Conservation (phyloP, 2,113 vertebrate genomes). For the Regulus satrapa region DNA sequence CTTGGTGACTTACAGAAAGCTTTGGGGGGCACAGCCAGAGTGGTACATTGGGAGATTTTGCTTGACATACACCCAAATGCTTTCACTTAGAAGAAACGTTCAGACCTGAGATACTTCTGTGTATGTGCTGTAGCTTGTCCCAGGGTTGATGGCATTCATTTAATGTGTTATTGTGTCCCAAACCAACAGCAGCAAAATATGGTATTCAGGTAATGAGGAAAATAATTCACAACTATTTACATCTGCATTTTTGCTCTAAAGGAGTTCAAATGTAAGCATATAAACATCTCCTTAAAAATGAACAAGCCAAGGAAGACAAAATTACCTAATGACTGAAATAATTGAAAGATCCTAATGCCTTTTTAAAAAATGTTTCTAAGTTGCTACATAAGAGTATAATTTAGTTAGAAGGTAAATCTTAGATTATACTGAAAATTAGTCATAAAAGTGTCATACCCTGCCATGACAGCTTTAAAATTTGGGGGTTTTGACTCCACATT, state of each 20-base stretch:
- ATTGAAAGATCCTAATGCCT: not conserved
- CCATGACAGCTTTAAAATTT: not conserved
- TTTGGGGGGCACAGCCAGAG: not conserved
- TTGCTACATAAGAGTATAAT: not conserved
- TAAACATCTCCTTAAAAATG: not conserved
- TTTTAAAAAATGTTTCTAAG: not conserved
- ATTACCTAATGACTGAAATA: not conserved
- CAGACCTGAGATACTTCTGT: not conserved
- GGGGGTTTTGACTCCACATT: not conserved
- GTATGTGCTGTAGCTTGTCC: not conserved
- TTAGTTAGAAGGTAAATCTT: not conserved
- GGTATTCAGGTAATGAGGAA: not conserved
- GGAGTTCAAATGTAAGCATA: not conserved
- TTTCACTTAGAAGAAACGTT: not conserved
- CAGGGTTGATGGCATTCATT: not conserved
- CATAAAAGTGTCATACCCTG: not conserved
- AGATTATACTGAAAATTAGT: not conserved
- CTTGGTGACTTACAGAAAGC: slow-evolving; percentile 3
- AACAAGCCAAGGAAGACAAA: not conserved
- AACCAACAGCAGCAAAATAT: not conserved
- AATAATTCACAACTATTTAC: not conserved
- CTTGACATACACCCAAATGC: accelerated
- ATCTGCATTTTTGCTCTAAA: not conserved
- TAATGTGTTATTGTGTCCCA: not conserved
- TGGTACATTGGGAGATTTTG: not conserved